Evolutionary conservation across 2,888 invertebrate genomes (phyloP).

Genomic region (Catocala fraxini): DNA sequence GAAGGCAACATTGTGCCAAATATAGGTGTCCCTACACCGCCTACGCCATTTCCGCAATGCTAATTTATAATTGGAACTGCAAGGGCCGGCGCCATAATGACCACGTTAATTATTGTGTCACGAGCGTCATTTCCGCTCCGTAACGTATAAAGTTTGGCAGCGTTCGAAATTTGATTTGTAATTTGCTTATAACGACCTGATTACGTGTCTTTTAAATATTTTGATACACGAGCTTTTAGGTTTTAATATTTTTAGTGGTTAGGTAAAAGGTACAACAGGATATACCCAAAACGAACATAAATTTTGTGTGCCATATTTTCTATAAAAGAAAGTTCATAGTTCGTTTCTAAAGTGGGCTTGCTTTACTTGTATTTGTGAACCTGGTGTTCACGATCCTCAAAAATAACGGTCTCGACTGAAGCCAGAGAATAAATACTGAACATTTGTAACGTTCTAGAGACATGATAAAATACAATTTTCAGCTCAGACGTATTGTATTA

Average conservation of each 20-base stretch:
- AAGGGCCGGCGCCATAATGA: slow-evolving; percentile 49
- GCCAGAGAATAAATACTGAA: too few relatives aligned
- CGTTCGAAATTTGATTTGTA: slow-evolving; percentile 24
- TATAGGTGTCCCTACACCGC: slow-evolving; percentile 50
- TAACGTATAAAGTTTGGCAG: slow-evolving; percentile 31
- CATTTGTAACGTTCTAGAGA: too few relatives aligned
- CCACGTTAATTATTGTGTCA: slow-evolving; percentile 39
- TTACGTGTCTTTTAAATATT: neutral
- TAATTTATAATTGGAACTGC: slow-evolving; percentile 47
- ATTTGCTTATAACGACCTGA: slow-evolving; percentile 28
- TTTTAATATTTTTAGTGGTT: too few relatives aligned
- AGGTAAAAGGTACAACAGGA: too few relatives aligned
- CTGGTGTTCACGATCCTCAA: too few relatives aligned
- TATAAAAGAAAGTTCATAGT: too few relatives aligned
- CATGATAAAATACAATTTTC: slow-evolving; percentile 13
- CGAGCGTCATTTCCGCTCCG: slow-evolving; percentile 43
- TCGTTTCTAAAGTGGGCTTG: too few relatives aligned
- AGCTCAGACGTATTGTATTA: slow-evolving; percentile 17
- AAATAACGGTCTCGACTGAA: too few relatives aligned
- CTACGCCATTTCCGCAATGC: slow-evolving; percentile 48
- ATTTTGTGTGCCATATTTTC: too few relatives aligned
- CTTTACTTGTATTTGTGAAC: too few relatives aligned
- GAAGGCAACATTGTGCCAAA: slow-evolving; percentile 61
- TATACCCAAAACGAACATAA: too few relatives aligned
- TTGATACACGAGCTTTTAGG: too few relatives aligned